Evolutionary conservation across 2,797 vertebrate species (phyloP).

Genomic region (Spondyliosoma cantharus): DNA sequence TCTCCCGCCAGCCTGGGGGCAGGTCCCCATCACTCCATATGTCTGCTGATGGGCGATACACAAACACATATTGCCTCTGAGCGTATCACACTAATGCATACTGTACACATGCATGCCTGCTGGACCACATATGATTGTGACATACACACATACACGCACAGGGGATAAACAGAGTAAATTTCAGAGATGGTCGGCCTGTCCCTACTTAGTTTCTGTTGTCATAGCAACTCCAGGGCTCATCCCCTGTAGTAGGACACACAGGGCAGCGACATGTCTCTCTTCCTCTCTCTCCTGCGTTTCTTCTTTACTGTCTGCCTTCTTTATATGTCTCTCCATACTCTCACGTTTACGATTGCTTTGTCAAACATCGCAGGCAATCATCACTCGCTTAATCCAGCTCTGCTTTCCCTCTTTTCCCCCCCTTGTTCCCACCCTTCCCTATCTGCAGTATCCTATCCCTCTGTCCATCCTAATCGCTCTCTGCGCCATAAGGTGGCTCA

Average conservation of each 20-base stretch:
- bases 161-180: slow-evolving; percentile 65
- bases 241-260: slow-evolving; percentile 65
- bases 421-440: slow-evolving; percentile 29
- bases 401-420: background rate
- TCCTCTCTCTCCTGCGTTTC: slow-evolving; percentile 19
- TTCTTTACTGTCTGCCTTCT: slow-evolving; percentile 13
- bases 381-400: background rate
- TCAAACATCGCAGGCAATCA: slow-evolving; percentile 28
- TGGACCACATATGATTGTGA: background rate
- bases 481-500: slow-evolving; percentile 66
- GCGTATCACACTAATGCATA: background rate
- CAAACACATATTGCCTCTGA: slow-evolving; percentile 25
- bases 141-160: slow-evolving; percentile 12
- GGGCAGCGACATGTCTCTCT: slow-evolving; percentile 29
- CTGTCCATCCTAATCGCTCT: slow-evolving; percentile 48
- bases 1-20: slow-evolving; percentile 95
- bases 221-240: slow-evolving; percentile 84
- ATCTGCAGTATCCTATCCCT: slow-evolving; percentile 47
- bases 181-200: slow-evolving; percentile 74
- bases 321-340: slow-evolving; percentile 16
- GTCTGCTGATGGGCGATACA: slow-evolving; percentile 83
- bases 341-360: slow-evolving; percentile 29
- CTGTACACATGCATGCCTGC: background rate
- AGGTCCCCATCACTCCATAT: slow-evolving; percentile 92
- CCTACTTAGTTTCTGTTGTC: slow-evolving; percentile 83